These are phyloP conservation scores for Tragelaphus strepsiceros DNA, from an alignment of 2,113 vertebrate genomes.

Conservation along the genomic window DNA sequence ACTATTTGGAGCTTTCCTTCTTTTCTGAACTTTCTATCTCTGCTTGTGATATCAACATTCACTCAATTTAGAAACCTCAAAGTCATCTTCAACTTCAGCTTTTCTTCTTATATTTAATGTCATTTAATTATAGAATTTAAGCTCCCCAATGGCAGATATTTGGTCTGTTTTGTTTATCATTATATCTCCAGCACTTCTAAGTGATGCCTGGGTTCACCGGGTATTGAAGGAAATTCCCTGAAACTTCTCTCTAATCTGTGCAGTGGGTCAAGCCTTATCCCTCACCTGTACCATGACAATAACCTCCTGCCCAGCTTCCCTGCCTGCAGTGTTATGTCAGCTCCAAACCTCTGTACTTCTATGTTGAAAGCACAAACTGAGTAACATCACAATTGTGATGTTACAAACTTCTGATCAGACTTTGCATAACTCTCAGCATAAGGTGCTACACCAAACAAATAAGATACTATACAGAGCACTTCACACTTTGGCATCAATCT, in stretches of 20 bases:
- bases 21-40: not conserved
- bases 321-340: too few species aligned
- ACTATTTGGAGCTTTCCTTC: not conserved
- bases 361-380: not conserved
- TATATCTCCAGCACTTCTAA: not conserved
- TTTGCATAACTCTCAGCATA: too few species aligned
- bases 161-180: not conserved
- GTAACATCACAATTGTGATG: not conserved
- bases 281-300: not conserved
- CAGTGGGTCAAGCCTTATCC: not conserved
- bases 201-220: not conserved
- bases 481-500: not conserved
- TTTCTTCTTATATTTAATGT: not conserved
- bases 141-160: not conserved
- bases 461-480: not conserved
- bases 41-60: not conserved
- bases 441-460: not conserved
- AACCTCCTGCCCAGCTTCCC: not conserved
- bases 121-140: not conserved
- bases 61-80: not conserved
- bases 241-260: not conserved
- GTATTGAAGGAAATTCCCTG: not conserved
- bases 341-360: not conserved
- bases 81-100: not conserved
- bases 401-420: not conserved